A percentile compares a stretch with the other conserved stretches of the same genome.
These are phyloP conservation scores for Nyctibius bracteatus DNA, from an alignment of 2,113 vertebrate species.

Conservation along the genomic window DNA sequence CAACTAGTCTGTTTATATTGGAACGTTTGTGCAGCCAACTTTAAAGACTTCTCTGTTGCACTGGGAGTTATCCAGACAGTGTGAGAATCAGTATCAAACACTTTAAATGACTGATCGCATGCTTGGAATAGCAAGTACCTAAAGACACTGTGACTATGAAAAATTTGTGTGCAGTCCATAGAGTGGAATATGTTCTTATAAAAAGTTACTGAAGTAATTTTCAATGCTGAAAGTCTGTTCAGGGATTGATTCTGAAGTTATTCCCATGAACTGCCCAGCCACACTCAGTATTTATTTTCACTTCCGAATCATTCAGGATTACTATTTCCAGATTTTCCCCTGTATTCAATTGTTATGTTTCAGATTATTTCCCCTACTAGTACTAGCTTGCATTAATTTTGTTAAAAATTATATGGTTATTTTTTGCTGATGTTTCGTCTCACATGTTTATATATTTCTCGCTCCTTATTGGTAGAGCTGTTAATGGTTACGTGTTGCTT, in stretches of 20 bases:
- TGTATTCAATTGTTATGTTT: not conserved
- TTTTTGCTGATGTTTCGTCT: not conserved
- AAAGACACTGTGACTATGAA: not conserved
- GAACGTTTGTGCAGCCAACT: not conserved
- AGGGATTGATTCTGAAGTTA: not conserved
- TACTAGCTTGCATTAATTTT: not conserved
- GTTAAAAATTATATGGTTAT: not conserved
- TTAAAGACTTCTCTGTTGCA: not conserved
- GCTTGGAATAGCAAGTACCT: not conserved
- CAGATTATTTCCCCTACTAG: not conserved
- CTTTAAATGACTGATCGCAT: not conserved
- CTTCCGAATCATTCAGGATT: not conserved
- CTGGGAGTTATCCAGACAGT: conserved; percentile 5
- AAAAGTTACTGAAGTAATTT: not conserved
- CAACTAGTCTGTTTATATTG: not conserved
- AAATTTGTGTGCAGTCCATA: not conserved
- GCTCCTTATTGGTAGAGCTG: not conserved
- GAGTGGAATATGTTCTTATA: not conserved
- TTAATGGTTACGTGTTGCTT: not conserved
- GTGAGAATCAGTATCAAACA: not conserved
- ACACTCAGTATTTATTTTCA: not conserved
- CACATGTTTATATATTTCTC: not conserved
- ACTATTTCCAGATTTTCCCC: not conserved
- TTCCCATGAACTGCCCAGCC: not conserved
- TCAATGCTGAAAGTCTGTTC: not conserved